Base-by-base conservation (phyloP, 2,888 invertebrate species). In the Leptinotarsa peninsularis region DNA sequence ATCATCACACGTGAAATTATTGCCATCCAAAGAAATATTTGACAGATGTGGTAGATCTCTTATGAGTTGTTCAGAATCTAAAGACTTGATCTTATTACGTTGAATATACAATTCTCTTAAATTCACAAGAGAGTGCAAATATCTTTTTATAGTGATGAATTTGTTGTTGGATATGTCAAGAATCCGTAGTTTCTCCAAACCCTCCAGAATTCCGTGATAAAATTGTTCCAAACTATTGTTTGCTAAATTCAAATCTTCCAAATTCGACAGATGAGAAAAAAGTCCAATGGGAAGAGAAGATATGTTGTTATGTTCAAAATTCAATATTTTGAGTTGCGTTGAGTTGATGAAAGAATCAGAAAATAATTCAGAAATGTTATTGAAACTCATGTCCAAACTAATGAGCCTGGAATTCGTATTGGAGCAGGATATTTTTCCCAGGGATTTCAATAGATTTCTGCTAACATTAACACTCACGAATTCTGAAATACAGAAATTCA, bases 281-380 rank as follows among this genome's bases (percentile, higher is more conserved):
- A 71, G 50, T 33, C 63, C 72, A 50, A 58, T 67, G 0, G 75
- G 50, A 18, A 77, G 56, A 5, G 49, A 58, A 33, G 23, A 60
- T 56, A 77, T 75, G 52, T 73, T 75, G 52, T 77, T 77, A 49
- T 77, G 68, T 23, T 68, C 43, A 27, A 77, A 66, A 52, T n/a
- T 23, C 15, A 68, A 15, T 18, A 14, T 21, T 14, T 23, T 49
- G 17, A 68, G 50, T 67, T 67, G 15, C 10, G 15, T 15, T 50
- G 21, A 21, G n/a, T 52, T 68, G 67, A 52, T 4, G n/a, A 68
- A 23, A 10, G n/a, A n/a, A 27, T 52, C 23, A 23, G 67, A 15
- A 18, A 52, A 50, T 15, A 68, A 13, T 52, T 68, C 52, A 68
- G 23, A 68, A 68, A 68, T 23, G 23, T 49, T 43, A 52, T 68